Evolutionary conservation across 2,888 invertebrate genomes (phyloP).

Genomic region (Lithosia quadra): DNA sequence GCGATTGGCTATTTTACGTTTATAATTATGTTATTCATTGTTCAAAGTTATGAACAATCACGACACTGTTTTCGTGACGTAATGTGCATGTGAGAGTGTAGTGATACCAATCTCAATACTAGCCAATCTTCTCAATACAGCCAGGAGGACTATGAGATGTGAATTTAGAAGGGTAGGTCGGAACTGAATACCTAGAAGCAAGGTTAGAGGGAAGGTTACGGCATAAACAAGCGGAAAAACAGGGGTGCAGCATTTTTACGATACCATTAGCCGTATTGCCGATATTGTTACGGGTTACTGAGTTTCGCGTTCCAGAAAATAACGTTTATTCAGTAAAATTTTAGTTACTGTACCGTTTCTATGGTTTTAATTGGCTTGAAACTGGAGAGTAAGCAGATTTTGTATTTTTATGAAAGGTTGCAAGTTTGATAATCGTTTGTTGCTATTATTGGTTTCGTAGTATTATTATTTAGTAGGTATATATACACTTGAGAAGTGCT

Average conservation of each 20-base stretch:
- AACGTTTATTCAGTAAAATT: slow-evolving; percentile 36
- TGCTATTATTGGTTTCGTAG: background rate
- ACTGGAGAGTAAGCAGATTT: background rate
- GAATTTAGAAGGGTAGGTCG: background rate
- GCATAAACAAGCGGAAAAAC: background rate
- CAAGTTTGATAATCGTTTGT: background rate
- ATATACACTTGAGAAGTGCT: too few relatives aligned
- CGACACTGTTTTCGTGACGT: too few relatives aligned
- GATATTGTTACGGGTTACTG: slow-evolving; percentile 39
- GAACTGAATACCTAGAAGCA: background rate
- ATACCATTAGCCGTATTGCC: slow-evolving; percentile 10
- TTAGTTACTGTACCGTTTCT: slow-evolving; percentile 1
- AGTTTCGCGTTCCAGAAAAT: slow-evolving; percentile 33
- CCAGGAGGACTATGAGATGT: background rate
- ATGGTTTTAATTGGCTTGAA: background rate
- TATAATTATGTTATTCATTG: too few relatives aligned
- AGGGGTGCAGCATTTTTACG: background rate
- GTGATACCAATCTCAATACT: too few relatives aligned
- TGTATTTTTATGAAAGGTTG: background rate
- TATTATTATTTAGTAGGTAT: too few relatives aligned
- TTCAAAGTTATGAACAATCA: too few relatives aligned
- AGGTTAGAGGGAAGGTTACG: background rate
- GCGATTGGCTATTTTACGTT: too few relatives aligned
- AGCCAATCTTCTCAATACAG: too few relatives aligned
- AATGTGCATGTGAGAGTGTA: too few relatives aligned